phyloP scores from a whole-genome alignment of 2,797 vertebrate genomes.

The Sebastes matsubarae region DNA sequence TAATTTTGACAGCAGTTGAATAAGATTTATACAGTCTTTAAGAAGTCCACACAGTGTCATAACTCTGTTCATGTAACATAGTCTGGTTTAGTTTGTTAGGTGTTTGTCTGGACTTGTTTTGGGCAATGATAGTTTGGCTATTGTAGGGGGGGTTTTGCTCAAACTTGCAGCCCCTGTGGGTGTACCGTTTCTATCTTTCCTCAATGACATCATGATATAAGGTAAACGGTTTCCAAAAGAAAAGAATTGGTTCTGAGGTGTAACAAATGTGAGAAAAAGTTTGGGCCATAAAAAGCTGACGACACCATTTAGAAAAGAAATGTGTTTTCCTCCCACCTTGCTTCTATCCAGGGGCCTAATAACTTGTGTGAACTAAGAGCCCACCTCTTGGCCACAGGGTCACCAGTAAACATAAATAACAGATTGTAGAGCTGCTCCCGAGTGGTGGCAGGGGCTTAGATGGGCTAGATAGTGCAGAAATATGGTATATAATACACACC shows the following conservation, averaged over 20 bases:
- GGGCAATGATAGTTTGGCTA: constrained; percentile 11
- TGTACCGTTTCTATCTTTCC: constrained; percentile 6
- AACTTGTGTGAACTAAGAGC: constrained; percentile 73
- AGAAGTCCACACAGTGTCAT: not conserved
- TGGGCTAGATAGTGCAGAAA: constrained; percentile 68
- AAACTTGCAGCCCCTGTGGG: constrained; percentile 32
- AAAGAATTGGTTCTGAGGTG: constrained; percentile 34
- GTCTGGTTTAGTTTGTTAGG: constrained; percentile 13
- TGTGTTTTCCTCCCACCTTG: constrained; percentile 67
- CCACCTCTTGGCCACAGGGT: constrained; percentile 65
- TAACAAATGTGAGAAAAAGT: constrained; percentile 65
- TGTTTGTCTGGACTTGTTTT: constrained; percentile 40
- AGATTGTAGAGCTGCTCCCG: constrained; percentile 61
- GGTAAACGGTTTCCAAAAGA: constrained; percentile 42
- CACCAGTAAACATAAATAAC: constrained; percentile 78
- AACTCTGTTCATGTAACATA: constrained; percentile 6
- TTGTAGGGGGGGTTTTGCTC: constrained; percentile 27
- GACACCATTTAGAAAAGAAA: constrained; percentile 76
- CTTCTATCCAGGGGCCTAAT: constrained; percentile 70
- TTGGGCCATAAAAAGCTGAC: constrained; percentile 62
- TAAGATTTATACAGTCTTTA: not conserved
- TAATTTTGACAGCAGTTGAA: not conserved
- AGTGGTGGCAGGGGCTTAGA: constrained; percentile 60
- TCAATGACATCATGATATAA: constrained; percentile 59
- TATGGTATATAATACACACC: constrained; percentile 75